Evolutionary conservation across 2,113 vertebrate genomes (phyloP).

Genomic region (Rana temporaria): DNA sequence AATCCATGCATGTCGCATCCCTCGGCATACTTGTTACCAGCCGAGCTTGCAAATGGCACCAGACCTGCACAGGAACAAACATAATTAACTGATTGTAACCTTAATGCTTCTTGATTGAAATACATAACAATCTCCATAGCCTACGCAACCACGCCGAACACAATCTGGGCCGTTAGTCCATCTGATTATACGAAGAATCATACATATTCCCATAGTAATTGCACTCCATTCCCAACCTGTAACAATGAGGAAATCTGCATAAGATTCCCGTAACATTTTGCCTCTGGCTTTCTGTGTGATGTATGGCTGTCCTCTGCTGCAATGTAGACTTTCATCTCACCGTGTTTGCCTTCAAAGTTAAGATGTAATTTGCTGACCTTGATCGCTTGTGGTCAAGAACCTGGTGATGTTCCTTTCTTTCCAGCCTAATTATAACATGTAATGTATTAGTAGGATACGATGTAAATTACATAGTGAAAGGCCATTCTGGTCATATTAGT

Average conservation of each 20-base stretch:
- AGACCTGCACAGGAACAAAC: not conserved
- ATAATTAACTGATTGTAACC: not conserved
- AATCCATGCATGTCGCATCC: slow-evolving; percentile 3
- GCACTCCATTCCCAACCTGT: not conserved
- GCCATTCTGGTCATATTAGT: not conserved
- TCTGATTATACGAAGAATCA: slow-evolving; percentile 2
- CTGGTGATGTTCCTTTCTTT: not conserved
- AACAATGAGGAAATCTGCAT: slow-evolving; percentile 39
- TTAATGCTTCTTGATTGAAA: slow-evolving; percentile 26
- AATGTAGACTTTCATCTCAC: slow-evolving; percentile 30
- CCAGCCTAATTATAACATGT: not conserved
- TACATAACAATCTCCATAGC: not conserved
- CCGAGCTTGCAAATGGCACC: not conserved
- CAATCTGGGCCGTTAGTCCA: slow-evolving; percentile 12
- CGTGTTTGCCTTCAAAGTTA: slow-evolving; percentile 33
- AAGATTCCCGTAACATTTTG: slow-evolving; percentile 21
- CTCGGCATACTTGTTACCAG: not conserved
- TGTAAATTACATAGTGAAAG: slow-evolving; percentile 7
- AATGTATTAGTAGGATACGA: not conserved
- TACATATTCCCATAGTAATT: slow-evolving; percentile 46
- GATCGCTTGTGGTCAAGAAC: slow-evolving; percentile 17
- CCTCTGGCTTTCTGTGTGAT: slow-evolving; percentile 36
- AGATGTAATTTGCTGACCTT: slow-evolving; percentile 36
- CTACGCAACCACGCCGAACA: not conserved
- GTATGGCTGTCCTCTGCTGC: slow-evolving; percentile 14